A percentile compares a stretch with the other conserved stretches of the same genome.
phyloP scores from a whole-genome alignment of 2,113 vertebrate genomes.

The Chloropsis cyanopogon region DNA sequence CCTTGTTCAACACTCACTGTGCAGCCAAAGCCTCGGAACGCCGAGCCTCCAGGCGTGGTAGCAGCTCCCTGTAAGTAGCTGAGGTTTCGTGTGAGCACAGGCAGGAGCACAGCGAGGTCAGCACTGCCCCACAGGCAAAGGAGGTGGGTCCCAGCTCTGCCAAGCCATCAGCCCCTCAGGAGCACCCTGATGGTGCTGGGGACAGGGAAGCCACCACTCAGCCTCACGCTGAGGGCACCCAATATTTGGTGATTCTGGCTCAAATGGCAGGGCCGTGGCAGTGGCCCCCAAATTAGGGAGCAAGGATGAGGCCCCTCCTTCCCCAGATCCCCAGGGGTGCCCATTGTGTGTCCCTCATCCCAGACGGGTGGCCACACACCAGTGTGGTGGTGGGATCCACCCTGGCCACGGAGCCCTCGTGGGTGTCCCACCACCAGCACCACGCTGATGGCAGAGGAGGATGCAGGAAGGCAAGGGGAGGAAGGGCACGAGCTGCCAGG shows the following conservation, averaged over 20 bases:
- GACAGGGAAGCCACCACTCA: not conserved
- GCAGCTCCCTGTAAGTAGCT: not conserved
- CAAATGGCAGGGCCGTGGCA: fast-evolving
- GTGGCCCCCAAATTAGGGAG: fast-evolving
- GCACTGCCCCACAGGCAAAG: not conserved
- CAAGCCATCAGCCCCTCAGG: fast-evolving
- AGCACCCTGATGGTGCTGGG: fast-evolving
- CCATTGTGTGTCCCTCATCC: not conserved
- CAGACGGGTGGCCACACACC: not conserved
- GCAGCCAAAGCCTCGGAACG: not conserved
- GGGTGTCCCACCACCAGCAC: not conserved
- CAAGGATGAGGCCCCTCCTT: not conserved
- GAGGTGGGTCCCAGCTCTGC: not conserved
- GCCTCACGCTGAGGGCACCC: not conserved
- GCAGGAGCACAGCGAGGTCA: not conserved
- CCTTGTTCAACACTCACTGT: not conserved
- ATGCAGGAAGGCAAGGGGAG: not conserved
- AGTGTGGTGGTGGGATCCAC: fast-evolving
- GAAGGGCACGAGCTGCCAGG: not conserved
- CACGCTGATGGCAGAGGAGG: fast-evolving
- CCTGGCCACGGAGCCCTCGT: fast-evolving
- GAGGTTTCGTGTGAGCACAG: not conserved
- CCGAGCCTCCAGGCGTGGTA: not conserved
- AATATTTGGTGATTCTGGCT: fast-evolving
- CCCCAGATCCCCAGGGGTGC: too few species aligned